Evolutionary conservation across 1,140 invertebrate species (phyloP).

Genomic region (Nasonia vitripennis): DNA sequence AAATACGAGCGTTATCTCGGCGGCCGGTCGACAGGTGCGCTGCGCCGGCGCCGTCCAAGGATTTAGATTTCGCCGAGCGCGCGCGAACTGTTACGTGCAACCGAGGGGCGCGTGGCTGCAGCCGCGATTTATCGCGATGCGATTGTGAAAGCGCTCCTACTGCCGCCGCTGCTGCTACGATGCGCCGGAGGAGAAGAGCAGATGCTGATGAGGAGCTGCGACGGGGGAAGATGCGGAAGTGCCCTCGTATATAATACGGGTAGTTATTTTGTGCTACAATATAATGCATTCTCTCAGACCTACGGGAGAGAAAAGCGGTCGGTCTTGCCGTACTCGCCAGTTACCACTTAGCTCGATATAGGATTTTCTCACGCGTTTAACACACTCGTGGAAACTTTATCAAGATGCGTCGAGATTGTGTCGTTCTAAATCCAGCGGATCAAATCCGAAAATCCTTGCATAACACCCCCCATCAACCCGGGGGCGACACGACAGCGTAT

Average conservation of each 20-base stretch:
- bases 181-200: not conserved
- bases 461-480: not conserved
- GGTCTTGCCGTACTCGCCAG: too few species aligned
- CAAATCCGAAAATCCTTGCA: not conserved
- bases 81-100: conserved; percentile 26
- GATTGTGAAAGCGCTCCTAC: conserved; percentile 35
- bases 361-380: not conserved
- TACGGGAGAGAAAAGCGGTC: too few species aligned
- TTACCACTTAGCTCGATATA: too few species aligned
- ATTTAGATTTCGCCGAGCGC: conserved; percentile 35
- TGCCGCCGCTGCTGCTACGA: not conserved
- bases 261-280: too few species aligned
- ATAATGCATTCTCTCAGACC: too few species aligned
- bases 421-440: not conserved
- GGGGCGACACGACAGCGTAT: too few species aligned
- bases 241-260: not conserved
- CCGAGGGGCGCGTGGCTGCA: not conserved
- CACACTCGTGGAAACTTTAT: not conserved
- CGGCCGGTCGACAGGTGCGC: conserved; percentile 22
- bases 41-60: not conserved
- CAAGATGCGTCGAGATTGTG: not conserved
- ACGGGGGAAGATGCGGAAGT: conserved; percentile 19
- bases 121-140: conserved; percentile 37
- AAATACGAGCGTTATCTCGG: conserved; percentile 34
- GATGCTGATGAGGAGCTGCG: not conserved